phyloP scores from a whole-genome alignment of 2,113 vertebrate genomes.

The Ptyas mucosa region DNA sequence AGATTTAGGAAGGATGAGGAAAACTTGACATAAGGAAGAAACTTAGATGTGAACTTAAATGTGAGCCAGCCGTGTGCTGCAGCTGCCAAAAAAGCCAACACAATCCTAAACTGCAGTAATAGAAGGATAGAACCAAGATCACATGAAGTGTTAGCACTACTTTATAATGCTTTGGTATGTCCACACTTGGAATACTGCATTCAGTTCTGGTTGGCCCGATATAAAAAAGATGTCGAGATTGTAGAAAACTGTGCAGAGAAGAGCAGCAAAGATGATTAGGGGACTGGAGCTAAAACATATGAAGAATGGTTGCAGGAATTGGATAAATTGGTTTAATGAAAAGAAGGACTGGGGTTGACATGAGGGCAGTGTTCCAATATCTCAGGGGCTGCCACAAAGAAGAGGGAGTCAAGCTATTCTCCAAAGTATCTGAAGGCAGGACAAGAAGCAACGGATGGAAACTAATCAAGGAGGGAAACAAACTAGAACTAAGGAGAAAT shows the following conservation, averaged over 20 bases:
- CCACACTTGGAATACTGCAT: background rate
- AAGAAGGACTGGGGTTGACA: background rate
- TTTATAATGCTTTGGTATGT: no score
- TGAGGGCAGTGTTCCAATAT: background rate
- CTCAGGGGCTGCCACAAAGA: background rate
- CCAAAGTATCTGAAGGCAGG: background rate
- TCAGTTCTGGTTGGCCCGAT: background rate
- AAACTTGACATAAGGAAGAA: background rate
- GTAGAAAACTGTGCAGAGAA: background rate
- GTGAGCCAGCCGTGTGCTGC: background rate
- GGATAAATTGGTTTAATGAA: background rate
- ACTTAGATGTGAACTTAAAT: background rate
- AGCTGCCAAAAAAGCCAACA: background rate
- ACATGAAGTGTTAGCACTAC: background rate
- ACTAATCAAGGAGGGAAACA: background rate
- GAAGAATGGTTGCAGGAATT: background rate
- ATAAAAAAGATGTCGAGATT: background rate
- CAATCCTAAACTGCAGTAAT: background rate
- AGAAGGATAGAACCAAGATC: background rate
- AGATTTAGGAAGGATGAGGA: background rate
- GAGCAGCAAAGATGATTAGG: background rate
- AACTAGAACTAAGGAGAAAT: background rate
- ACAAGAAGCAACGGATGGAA: background rate
- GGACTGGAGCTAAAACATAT: background rate
- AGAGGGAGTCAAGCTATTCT: background rate